phyloP scores from a whole-genome alignment of 2,888 invertebrate species.

The Meganola albula region DNA sequence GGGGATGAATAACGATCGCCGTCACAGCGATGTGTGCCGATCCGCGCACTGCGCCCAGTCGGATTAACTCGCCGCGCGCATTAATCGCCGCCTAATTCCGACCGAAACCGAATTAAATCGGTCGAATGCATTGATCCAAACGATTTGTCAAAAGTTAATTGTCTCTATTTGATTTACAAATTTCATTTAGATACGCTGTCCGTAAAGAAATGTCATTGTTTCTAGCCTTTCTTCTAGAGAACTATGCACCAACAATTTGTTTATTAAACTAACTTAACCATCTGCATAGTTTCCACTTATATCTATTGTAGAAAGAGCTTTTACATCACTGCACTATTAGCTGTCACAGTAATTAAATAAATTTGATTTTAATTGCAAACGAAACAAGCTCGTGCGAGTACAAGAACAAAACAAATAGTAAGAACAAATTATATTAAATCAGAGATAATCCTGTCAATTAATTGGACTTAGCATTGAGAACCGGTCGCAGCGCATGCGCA shows the following conservation, averaged over 20 bases:
- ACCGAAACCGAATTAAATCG: conserved; percentile 74
- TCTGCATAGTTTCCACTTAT: no score
- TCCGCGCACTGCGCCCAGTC: conserved; percentile 41
- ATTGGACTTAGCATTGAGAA: conserved; percentile 73
- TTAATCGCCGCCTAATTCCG: conserved; percentile 74
- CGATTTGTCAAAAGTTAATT: conserved; percentile 71
- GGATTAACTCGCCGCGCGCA: conserved; percentile 68
- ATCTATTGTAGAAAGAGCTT: no score
- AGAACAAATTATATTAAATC: conserved; percentile 74
- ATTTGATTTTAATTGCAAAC: conserved; percentile 40
- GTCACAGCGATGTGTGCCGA: conserved; percentile 75
- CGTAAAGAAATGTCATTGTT: no score
- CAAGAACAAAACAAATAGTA: conserved; percentile 68
- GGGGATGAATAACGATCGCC: conserved; percentile 71
- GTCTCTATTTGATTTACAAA: conserved; percentile 51
- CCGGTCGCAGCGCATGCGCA: conserved; percentile 69
- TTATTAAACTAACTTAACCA: no score
- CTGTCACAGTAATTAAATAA: conserved; percentile 31
- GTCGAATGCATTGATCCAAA: conserved; percentile 73
- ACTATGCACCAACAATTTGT: no score
- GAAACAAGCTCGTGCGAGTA: conserved; percentile 41
- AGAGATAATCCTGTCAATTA: conserved; percentile 77
- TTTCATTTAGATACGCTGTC: conserved; percentile 25
- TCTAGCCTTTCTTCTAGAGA: no score
- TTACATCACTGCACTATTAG: no score